Evolutionary conservation across 2,797 vertebrate species (phyloP).

Genomic region (Philypnodon macrostomus): DNA sequence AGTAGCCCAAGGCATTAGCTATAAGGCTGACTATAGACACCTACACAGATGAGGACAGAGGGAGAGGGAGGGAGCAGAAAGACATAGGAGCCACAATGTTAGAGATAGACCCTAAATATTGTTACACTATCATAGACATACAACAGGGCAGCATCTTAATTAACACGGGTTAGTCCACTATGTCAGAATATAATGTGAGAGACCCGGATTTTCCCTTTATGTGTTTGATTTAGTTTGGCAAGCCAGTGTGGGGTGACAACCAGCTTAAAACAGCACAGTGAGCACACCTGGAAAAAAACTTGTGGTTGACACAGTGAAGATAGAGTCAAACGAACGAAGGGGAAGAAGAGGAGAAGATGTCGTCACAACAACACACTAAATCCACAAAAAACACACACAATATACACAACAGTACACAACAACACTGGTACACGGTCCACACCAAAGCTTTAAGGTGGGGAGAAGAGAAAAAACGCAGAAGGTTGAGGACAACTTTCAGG

Average conservation of each 20-base stretch:
- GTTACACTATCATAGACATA: conserved; percentile 32
- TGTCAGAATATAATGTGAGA: conserved; percentile 56
- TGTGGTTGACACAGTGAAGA: conserved; percentile 87
- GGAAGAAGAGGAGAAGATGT: conserved; percentile 76
- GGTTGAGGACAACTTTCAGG: conserved; percentile 73
- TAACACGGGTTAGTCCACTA: conserved; percentile 61
- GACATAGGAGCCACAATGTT: conserved; percentile 71
- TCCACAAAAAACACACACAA: conserved; percentile 64
- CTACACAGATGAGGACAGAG: conserved; percentile 93
- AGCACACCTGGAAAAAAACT: conserved; percentile 94
- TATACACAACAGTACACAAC: conserved; percentile 72
- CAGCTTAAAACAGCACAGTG: conserved; percentile 90
- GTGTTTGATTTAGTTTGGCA: conserved; percentile 70
- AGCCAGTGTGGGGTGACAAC: conserved; percentile 73
- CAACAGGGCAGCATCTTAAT: conserved; percentile 51
- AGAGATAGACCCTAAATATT: conserved; percentile 74
- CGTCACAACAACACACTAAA: conserved; percentile 77
- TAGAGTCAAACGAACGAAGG: conserved; percentile 82
- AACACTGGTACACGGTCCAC: conserved; percentile 70
- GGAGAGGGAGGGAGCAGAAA: conserved; percentile 81
- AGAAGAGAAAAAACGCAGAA: conserved; percentile 77
- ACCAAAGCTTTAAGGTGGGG: conserved; percentile 71
- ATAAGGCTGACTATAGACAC: conserved; percentile 99
- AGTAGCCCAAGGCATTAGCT: conserved; percentile 99
- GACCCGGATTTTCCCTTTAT: conserved; percentile 46